Conservation (phyloP, 2,113 vertebrate species). For the Hirundichthys speculiger region DNA sequence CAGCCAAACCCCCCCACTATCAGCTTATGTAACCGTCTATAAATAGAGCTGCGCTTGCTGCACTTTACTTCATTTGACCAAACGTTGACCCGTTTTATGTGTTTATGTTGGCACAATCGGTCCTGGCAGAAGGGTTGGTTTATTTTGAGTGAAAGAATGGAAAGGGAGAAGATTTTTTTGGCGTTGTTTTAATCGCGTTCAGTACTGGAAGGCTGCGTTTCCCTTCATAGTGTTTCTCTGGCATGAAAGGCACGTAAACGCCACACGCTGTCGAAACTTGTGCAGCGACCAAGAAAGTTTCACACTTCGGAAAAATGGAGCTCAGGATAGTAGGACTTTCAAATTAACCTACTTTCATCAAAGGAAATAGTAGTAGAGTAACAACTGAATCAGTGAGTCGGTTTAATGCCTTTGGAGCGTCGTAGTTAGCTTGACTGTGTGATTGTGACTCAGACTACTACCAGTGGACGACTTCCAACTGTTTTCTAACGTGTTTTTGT, state of each 20-base stretch:
- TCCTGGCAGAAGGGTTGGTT: slow-evolving; percentile 23
- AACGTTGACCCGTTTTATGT: slow-evolving; percentile 46
- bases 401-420: too few species aligned
- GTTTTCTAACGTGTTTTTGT: too few species aligned
- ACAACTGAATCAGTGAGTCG: too few species aligned
- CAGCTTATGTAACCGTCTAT: slow-evolving; percentile 45
- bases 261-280: slow-evolving; percentile 5
- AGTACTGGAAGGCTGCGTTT: slow-evolving; percentile 1
- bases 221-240: background rate
- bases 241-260: slow-evolving; percentile 8
- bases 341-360: too few species aligned
- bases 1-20: slow-evolving; percentile 19
- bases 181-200: slow-evolving; percentile 12
- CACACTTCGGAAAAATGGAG: background rate
- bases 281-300: slow-evolving; percentile 33
- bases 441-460: too few species aligned
- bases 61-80: slow-evolving; percentile 48
- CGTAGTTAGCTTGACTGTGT: too few species aligned
- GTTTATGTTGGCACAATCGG: slow-evolving; percentile 36
- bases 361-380: too few species aligned
- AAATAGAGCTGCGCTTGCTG: slow-evolving; percentile 38
- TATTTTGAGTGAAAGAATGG: slow-evolving; percentile 16
- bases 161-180: slow-evolving; percentile 47
- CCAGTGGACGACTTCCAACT: too few species aligned
- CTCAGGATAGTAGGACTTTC: background rate